phyloP scores from a whole-genome alignment of 2,888 invertebrate species.

The Agrotis segetum region DNA sequence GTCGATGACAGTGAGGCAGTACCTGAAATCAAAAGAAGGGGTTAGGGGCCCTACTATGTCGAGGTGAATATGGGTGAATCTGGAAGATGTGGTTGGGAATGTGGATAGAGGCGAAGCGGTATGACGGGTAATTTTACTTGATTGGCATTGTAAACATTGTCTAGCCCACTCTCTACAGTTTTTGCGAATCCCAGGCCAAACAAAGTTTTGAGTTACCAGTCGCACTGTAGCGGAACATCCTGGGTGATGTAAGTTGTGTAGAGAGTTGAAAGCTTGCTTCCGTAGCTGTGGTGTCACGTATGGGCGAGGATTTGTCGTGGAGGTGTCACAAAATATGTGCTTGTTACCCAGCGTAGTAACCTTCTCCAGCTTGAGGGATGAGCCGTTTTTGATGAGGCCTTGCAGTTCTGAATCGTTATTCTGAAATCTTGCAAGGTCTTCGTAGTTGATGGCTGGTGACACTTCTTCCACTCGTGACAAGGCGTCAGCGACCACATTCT shows the following conservation, averaged over 20 bases:
- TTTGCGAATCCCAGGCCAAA: background rate
- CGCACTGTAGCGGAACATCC: constrained; percentile 4
- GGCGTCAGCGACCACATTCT: background rate
- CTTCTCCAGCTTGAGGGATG: constrained; percentile 5
- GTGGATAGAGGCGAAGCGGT: background rate
- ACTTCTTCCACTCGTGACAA: constrained; percentile 8
- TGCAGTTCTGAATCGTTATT: constrained; percentile 3
- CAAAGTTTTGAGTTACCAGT: background rate
- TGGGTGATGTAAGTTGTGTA: background rate
- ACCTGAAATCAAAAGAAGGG: background rate
- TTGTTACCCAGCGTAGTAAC: background rate
- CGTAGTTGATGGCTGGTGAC: constrained; percentile 2
- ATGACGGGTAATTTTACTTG: background rate
- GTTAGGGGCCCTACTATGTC: background rate
- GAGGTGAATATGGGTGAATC: background rate
- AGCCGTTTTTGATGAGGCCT: background rate
- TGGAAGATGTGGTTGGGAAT: background rate
- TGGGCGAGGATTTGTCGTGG: background rate
- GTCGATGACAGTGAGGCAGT: background rate
- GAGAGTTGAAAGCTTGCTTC: background rate
- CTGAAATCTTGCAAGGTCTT: constrained; percentile 3
- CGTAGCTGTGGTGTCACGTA: background rate
- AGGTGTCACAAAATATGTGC: background rate
- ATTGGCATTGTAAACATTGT: background rate
- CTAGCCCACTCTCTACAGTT: background rate